Evolutionary conservation across 2,797 vertebrate genomes (phyloP), one percentile per base, ranked within the genome.

Genomic region (Potorous gilbertii): DNA sequence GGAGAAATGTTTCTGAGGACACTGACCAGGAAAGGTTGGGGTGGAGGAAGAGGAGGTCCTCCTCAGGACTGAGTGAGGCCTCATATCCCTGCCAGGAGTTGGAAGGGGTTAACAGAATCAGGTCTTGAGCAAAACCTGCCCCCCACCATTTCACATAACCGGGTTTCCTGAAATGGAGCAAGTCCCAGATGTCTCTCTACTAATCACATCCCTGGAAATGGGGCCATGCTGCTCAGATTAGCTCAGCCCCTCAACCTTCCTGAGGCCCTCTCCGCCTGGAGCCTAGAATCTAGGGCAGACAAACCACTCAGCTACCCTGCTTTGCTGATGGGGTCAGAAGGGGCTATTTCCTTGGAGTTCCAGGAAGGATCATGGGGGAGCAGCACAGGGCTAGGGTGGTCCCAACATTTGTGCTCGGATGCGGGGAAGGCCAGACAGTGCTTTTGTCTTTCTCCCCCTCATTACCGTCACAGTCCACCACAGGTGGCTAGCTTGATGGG

Each of bases 131-230:
- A 59, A 96, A 97, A 91, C 95, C 96, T 96, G 96, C 94, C 96
- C 97, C 96, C 97, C 94, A 93, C 95, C 96, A 95, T 91, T 92
- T 96, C 94, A 97, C 92, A 96, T 98, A 98, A 98, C 98, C 98
- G 97, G 98, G 98, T 98, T 98, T 98, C 97, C 96, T 97, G 92
- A 98, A 98, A 96, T 98, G 98, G 98, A 97, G 55, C 98, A 97
- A 55, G 96, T 98, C 98, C 97, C 98, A 90, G 94, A 95, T 97
- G 98, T 90, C 94, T 96, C 96, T 98, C 97, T 92, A 94, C 98
- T 98, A 98, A 98, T 98, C 97, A 98, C 96, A 97, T 97, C 97
- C 96, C 95, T 97, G 94, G 95, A 98, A 98, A 98, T 95, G 97
- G 98, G 98, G 98, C 96, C 98, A 95, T 31, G 95, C 81, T 57